A percentile compares a stretch with the other conserved stretches of the same genome.
Evolutionary conservation across 2,113 vertebrate genomes (phyloP).

Genomic region (Pungitius pungitius): DNA sequence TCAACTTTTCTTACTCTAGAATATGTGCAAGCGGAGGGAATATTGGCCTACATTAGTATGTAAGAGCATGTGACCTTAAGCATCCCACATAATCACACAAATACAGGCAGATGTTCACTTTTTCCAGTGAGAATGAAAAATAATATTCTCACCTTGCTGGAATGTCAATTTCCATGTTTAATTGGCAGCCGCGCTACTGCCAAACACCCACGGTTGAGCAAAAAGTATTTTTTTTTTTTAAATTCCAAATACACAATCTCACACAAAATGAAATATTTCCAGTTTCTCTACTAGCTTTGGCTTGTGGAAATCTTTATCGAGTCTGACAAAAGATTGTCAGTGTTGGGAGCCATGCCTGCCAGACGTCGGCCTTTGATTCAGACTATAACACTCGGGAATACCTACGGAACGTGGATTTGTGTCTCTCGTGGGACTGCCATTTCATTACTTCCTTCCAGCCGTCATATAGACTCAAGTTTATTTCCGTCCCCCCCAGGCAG

Average conservation of each 20-base stretch:
- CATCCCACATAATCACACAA: constrained; percentile 6
- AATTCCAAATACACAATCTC: constrained; percentile 36
- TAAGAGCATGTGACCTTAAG: constrained; percentile 25
- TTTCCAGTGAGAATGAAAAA: constrained; percentile 36
- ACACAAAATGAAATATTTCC: constrained; percentile 21
- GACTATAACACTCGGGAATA: constrained; percentile 53
- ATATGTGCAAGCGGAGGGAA: constrained; percentile 8
- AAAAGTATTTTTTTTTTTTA: constrained; percentile 25
- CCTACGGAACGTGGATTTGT: constrained; percentile 68
- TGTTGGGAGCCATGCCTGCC: constrained; percentile 60
- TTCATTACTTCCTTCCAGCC: constrained; percentile 69
- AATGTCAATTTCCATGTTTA: constrained; percentile 31
- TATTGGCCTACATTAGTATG: background rate
- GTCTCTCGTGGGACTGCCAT: constrained; percentile 55
- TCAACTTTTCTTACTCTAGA: background rate
- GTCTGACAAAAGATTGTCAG: constrained; percentile 39
- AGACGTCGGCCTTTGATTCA: constrained; percentile 65
- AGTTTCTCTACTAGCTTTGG: constrained; percentile 45
- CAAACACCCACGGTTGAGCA: background rate
- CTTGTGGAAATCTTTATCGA: constrained; percentile 59
- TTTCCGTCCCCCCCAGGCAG: constrained; percentile 55
- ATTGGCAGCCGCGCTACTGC: constrained; percentile 28
- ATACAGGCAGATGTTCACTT: constrained; percentile 45
- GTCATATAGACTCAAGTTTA: constrained; percentile 63
- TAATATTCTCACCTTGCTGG: constrained; percentile 37